Evolutionary conservation across 2,888 invertebrate species (phyloP), one percentile per base, ranked within the genome.

Genomic region (Agonopterix alstromeriana): DNA sequence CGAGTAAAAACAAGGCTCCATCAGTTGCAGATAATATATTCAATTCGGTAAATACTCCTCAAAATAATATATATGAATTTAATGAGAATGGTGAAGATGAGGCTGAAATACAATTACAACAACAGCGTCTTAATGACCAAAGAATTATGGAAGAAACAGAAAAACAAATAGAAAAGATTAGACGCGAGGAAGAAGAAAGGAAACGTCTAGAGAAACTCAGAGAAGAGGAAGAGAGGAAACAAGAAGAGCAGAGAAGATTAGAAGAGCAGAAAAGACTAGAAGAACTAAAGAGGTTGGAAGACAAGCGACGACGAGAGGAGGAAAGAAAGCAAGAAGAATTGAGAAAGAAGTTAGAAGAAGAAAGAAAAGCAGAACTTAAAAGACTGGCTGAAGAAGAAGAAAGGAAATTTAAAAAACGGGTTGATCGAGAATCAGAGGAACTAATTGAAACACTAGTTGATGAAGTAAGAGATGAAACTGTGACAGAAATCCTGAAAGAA

Each of bases 1-100:
- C 75, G 60, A 78, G 62, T 48, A 86, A 85, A 70, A 85, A 81
- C 58, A 82, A 80, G 61, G 69, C 68, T 35, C 70, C 71, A 45
- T 67, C 79, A 27, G 78, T 78, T 10, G 78, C 82, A 49, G 77
- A 79, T 55, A 81, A 70, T 58, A 79, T 85, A 63, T 70, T 81
- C 52, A 73, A 70, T 56, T 81, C 83, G 11, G 61, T 73, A 10
- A 68, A 61, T 54, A 50, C 54, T 9, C 48, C 58, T 3, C 63
- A 66, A 48, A 60, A 56, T 41, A 55, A 68, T 36, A 58, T 82
- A 47, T 86, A 79, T 52, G 77, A 87, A 12, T 85, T 83, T 60
- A 63, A 73, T 55, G 63, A 69, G 53, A 68, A 69, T 60, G 68
- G 75, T 10, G 63, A 63, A 42, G 66, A 69, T 10, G 7, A 45